A percentile compares a stretch with the other conserved stretches of the same genome.
Evolutionary conservation across 2,797 vertebrate species (phyloP).

Genomic region (Enteromius fasciolatus): DNA sequence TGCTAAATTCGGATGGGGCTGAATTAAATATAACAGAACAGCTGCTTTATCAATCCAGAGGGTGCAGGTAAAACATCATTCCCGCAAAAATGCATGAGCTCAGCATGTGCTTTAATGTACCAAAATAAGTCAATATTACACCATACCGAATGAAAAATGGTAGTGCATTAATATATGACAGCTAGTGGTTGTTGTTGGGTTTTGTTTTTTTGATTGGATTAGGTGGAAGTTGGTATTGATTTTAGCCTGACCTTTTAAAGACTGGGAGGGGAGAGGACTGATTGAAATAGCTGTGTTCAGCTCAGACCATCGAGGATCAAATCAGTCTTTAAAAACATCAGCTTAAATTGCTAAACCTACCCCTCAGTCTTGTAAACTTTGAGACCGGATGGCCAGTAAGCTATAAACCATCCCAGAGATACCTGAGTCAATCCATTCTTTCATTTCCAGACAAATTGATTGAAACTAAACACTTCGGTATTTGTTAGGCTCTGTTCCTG

Average conservation of each 20-base stretch:
- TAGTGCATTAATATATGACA: slow-evolving; percentile 2
- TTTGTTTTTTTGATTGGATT: slow-evolving; percentile 19
- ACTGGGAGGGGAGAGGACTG: neutral
- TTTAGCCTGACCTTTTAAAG: slow-evolving; percentile 53
- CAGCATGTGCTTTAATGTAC: slow-evolving; percentile 4
- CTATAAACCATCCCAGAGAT: slow-evolving; percentile 14
- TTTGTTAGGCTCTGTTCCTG: slow-evolving; percentile 23
- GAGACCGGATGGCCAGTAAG: neutral
- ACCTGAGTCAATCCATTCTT: neutral
- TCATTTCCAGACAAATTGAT: slow-evolving; percentile 47
- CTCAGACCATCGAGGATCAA: neutral
- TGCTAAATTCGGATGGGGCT: slow-evolving; percentile 71
- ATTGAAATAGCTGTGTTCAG: slow-evolving; percentile 19
- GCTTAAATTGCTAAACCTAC: slow-evolving; percentile 29
- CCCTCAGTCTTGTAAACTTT: slow-evolving; percentile 20
- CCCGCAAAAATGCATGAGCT: neutral
- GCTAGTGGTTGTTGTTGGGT: neutral
- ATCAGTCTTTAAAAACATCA: slow-evolving; percentile 22
- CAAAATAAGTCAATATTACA: slow-evolving; percentile 7
- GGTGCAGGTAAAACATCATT: slow-evolving; percentile 20
- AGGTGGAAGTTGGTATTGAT: slow-evolving; percentile 57
- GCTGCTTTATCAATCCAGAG: slow-evolving; percentile 45
- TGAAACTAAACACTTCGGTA: slow-evolving; percentile 38
- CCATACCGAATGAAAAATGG: neutral
- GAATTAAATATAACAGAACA: slow-evolving; percentile 58